Evolutionary conservation across 1,140 invertebrate genomes (phyloP).

Genomic region (Zophobas morio): DNA sequence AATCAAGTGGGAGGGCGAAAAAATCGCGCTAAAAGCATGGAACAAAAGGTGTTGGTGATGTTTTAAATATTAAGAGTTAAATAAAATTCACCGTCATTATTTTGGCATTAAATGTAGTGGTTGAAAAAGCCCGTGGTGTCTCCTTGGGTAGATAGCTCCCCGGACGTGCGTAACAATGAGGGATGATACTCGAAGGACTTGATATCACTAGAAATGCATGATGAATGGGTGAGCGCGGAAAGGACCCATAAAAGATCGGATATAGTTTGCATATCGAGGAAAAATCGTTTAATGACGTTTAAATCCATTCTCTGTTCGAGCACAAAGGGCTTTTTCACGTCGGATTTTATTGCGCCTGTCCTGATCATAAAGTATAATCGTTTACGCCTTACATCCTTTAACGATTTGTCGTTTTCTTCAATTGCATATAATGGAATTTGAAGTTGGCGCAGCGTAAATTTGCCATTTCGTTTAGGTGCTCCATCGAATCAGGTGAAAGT

Average conservation of each 20-base stretch:
- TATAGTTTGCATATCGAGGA: slow-evolving; percentile 53
- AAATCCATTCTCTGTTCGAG: slow-evolving; percentile 12
- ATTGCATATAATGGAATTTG: slow-evolving; percentile 17
- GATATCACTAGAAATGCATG: slow-evolving; percentile 29
- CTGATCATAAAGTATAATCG: slow-evolving; percentile 39
- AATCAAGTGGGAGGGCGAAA: slow-evolving; percentile 8
- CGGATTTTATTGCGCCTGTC: slow-evolving; percentile 37
- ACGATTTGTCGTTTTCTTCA: slow-evolving; percentile 17
- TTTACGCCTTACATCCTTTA: not conserved
- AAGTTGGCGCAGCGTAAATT: not conserved
- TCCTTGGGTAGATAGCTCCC: slow-evolving; percentile 40
- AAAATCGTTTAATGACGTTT: slow-evolving; percentile 49
- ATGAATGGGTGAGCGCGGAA: slow-evolving; percentile 42
- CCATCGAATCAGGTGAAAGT: no score
- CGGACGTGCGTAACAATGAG: slow-evolving; percentile 45
- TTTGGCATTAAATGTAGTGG: slow-evolving; percentile 14
- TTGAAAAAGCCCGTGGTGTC: slow-evolving; percentile 24
- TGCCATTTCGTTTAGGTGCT: no score
- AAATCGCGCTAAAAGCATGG: not conserved
- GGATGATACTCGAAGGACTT: slow-evolving; percentile 38
- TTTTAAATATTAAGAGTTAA: slow-evolving; percentile 29
- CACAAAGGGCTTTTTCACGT: slow-evolving; percentile 41
- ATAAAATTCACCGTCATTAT: slow-evolving; percentile 35
- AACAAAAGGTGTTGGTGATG: slow-evolving; percentile 3
- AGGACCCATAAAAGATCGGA: slow-evolving; percentile 51